Conservation (phyloP, 2,888 invertebrate species). For the Leptopilina myrica region DNA sequence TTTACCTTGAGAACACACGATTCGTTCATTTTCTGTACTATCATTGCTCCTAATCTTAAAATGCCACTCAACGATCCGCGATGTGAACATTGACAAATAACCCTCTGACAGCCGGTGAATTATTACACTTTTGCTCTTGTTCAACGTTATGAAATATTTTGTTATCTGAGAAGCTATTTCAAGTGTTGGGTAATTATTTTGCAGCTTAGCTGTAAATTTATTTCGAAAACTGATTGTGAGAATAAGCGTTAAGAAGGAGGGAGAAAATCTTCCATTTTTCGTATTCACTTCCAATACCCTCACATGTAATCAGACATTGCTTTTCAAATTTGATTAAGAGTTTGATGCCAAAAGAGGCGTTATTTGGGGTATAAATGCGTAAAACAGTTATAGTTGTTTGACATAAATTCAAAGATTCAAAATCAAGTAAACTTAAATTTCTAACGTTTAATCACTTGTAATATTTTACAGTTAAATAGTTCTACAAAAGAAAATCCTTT, state of each 20-base stretch:
- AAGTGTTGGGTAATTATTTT: background rate
- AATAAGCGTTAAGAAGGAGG: background rate
- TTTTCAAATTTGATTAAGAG: no score
- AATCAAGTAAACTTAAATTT: no score
- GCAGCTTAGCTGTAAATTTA: background rate
- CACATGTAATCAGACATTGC: no score
- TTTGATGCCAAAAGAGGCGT: no score
- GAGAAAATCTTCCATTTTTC: no score
- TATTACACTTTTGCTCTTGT: constrained; percentile 15
- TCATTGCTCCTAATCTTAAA: constrained; percentile 14
- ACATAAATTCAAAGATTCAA: no score
- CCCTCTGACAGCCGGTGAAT: constrained; percentile 17
- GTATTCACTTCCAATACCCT: no score
- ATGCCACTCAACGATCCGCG: constrained; percentile 2
- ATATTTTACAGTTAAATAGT: no score
- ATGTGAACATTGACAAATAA: constrained; percentile 30
- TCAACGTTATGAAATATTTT: constrained; percentile 10
- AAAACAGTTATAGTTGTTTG: no score
- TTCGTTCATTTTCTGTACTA: background rate
- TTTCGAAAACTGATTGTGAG: background rate
- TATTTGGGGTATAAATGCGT: no score
- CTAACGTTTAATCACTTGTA: no score
- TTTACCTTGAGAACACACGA: constrained; percentile 16
- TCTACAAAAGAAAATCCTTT: no score
- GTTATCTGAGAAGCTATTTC: background rate